Percentiles rank a stretch among this genome's conserved stretches.
Evolutionary conservation across 2,113 vertebrate species (phyloP).

Genomic region (Salvelinus fontinalis): DNA sequence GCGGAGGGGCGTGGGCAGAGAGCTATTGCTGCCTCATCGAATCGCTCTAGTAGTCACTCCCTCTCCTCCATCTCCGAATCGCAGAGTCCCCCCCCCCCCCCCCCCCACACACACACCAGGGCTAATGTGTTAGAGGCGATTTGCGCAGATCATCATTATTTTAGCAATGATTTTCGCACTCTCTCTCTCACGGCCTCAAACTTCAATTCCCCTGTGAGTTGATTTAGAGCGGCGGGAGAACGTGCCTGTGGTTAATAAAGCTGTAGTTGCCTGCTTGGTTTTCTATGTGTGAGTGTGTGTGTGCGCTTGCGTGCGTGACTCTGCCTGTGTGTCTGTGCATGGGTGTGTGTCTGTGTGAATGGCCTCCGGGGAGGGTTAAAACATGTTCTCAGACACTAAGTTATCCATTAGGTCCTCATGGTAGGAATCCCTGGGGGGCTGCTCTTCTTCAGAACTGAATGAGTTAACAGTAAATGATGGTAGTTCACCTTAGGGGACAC

Average conservation of each 20-base stretch:
- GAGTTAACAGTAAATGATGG: too few species aligned
- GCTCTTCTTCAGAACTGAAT: not conserved
- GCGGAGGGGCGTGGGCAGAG: slow-evolving; percentile 2
- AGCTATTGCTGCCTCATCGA: slow-evolving; percentile 67
- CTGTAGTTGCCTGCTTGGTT: not conserved
- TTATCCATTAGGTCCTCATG: not conserved
- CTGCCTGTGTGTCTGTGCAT: not conserved
- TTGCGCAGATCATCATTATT: slow-evolving; percentile 64
- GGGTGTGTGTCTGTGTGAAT: not conserved
- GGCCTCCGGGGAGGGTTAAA: not conserved
- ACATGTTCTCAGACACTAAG: not conserved
- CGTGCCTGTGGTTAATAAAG: not conserved
- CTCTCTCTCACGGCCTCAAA: not conserved
- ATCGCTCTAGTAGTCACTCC: slow-evolving; percentile 40
- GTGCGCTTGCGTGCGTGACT: not conserved
- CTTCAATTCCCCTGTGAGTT: slow-evolving; percentile 10
- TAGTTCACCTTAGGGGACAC: too few species aligned
- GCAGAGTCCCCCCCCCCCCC: slow-evolving; percentile 21
- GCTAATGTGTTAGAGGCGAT: slow-evolving; percentile 53
- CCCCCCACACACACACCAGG: slow-evolving; percentile 17
- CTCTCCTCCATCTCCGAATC: not conserved
- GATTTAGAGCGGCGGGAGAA: slow-evolving; percentile 3
- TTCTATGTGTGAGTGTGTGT: not conserved
- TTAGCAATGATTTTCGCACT: slow-evolving; percentile 37
- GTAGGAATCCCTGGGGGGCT: not conserved